These are phyloP conservation scores for Ceratina australensis DNA, from an alignment of 1,140 invertebrate species.

Conservation along the genomic window DNA sequence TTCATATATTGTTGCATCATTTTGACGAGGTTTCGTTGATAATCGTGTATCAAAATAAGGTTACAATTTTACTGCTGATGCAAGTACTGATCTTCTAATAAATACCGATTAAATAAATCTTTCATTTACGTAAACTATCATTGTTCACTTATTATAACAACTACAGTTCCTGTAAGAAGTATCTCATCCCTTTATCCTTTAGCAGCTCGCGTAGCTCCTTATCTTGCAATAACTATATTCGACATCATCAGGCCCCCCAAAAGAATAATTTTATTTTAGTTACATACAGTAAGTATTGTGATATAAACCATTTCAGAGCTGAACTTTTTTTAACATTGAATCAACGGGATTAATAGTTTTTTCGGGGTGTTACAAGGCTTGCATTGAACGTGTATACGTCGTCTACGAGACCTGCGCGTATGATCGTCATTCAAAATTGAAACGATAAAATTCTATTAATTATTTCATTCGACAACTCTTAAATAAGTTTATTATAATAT, in stretches of 20 bases:
- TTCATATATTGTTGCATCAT: conserved; percentile 93
- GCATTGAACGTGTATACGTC: too few species aligned
- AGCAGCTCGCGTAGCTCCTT: not conserved
- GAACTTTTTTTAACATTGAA: too few species aligned
- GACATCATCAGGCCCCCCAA: too few species aligned
- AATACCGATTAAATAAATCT: not conserved
- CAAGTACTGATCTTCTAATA: not conserved
- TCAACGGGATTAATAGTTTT: too few species aligned
- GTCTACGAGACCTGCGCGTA: not conserved
- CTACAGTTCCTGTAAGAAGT: not conserved
- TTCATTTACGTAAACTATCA: not conserved
- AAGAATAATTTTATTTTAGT: too few species aligned
- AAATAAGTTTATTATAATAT: too few species aligned
- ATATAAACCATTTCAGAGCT: not conserved
- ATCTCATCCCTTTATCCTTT: not conserved
- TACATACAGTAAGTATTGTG: not conserved
- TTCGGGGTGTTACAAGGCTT: too few species aligned
- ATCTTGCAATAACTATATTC: not conserved
- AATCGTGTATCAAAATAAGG: conserved; percentile 7
- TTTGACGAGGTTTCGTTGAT: conserved; percentile 72
- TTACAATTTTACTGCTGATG: conserved; percentile 16
- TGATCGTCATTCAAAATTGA: too few species aligned
- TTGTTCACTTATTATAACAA: conserved; percentile 8
- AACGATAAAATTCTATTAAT: too few species aligned
- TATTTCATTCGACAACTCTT: too few species aligned